Percentiles rank a stretch among this genome's conserved stretches.
Evolutionary conservation across 53 echinoderm and acorn worm genomes (phyloP).

Genomic region (Luidia sarsii): DNA sequence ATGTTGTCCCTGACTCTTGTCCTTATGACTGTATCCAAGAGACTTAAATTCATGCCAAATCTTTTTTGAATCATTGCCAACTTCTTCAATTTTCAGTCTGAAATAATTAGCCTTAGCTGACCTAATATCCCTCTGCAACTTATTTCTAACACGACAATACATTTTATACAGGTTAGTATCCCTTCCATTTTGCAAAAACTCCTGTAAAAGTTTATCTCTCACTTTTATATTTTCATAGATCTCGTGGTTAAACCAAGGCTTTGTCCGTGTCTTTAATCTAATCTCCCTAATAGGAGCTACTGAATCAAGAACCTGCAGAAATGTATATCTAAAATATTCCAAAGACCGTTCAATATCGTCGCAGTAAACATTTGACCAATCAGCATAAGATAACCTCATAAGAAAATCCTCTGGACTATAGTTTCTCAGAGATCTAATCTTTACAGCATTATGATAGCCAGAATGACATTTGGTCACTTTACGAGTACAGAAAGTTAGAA

Average conservation of each 20-base stretch:
- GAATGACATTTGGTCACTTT: slow-evolving; percentile 3
- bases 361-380: slow-evolving; percentile 26
- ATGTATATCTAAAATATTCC: background rate
- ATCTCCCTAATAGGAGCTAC: background rate
- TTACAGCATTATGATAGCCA: slow-evolving; percentile 1
- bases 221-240: background rate
- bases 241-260: background rate
- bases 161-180: background rate
- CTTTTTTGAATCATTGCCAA: background rate
- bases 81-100: slow-evolving; percentile 2
- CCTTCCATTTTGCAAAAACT: background rate
- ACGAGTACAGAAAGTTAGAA: slow-evolving; percentile 1
- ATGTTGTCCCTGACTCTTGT: background rate
- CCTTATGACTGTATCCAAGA: slow-evolving; percentile 20
- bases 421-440: slow-evolving; percentile 6
- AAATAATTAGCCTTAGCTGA: background rate
- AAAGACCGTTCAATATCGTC: slow-evolving; percentile 3
- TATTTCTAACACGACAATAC: slow-evolving; percentile 12
- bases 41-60: slow-evolving; percentile 23
- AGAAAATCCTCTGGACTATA: slow-evolving; percentile 6
- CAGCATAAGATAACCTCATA: background rate
- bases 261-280: background rate
- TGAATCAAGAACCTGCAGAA: slow-evolving; percentile 9
- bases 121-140: slow-evolving; percentile 1
- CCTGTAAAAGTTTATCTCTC: background rate